Conservation (phyloP, 2,888 invertebrate species). For the Scotopteryx bipunctaria region DNA sequence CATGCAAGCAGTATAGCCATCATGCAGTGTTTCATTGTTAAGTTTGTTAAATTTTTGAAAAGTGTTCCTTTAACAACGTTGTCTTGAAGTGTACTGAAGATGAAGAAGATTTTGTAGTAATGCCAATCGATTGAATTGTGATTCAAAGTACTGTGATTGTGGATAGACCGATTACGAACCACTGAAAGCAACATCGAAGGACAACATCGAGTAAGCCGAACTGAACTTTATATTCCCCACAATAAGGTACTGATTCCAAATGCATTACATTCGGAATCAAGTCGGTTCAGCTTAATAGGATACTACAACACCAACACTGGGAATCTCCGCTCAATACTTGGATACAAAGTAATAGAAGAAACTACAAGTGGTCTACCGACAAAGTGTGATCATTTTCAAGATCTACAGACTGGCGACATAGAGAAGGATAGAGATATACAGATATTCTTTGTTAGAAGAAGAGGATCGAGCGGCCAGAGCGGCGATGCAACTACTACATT, state of each 20-base stretch:
- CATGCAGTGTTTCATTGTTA: slow-evolving; percentile 75
- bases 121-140: slow-evolving; percentile 67
- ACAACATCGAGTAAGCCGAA: slow-evolving; percentile 78
- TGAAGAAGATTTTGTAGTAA: slow-evolving; percentile 50
- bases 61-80: slow-evolving; percentile 58
- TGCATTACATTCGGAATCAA: slow-evolving; percentile 26
- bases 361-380: slow-evolving; percentile 79
- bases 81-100: slow-evolving; percentile 61
- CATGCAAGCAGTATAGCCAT: slow-evolving; percentile 75
- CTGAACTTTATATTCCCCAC: slow-evolving; percentile 51
- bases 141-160: slow-evolving; percentile 67
- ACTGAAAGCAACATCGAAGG: slow-evolving; percentile 81
- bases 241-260: slow-evolving; percentile 24
- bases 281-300: slow-evolving; percentile 66
- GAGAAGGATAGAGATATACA: slow-evolving; percentile 70
- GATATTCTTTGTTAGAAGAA: slow-evolving; percentile 72
- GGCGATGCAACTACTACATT: slow-evolving; percentile 81
- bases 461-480: slow-evolving; percentile 70
- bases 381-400: slow-evolving; percentile 68
- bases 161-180: slow-evolving; percentile 77
- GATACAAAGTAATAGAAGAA: slow-evolving; percentile 75
- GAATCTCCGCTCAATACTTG: slow-evolving; percentile 73
- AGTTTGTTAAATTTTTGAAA: slow-evolving; percentile 51
- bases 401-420: slow-evolving; percentile 76
- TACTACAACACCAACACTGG: slow-evolving; percentile 75